Percentiles rank a stretch among this genome's conserved stretches.
phyloP scores from a whole-genome alignment of 2,797 vertebrate species.

The Notoglanidium macrostoma region DNA sequence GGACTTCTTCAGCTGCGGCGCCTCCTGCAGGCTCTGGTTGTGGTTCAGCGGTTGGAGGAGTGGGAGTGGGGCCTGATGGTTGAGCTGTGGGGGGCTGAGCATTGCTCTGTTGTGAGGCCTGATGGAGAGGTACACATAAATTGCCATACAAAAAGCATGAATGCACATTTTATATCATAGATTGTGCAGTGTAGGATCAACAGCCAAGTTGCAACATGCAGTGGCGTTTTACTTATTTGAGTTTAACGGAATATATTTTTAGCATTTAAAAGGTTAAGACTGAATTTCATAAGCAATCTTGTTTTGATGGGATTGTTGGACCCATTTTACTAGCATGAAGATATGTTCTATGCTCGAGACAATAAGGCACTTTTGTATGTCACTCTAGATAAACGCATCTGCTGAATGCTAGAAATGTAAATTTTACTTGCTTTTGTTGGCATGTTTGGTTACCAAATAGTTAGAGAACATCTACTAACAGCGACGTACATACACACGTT shows the following conservation, averaged over 20 bases:
- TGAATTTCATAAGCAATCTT: neutral
- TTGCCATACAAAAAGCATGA: neutral
- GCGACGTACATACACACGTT: neutral
- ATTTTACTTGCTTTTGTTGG: neutral
- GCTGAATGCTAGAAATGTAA: neutral
- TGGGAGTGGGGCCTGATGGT: slow-evolving; percentile 40
- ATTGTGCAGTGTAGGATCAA: neutral
- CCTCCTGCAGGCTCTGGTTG: slow-evolving; percentile 46
- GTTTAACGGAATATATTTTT: neutral
- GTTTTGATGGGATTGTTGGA: neutral
- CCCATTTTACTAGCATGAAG: neutral
- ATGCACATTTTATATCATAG: neutral
- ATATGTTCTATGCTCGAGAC: neutral
- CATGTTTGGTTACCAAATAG: neutral
- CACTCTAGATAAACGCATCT: neutral
- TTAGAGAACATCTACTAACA: neutral
- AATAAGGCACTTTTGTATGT: neutral
- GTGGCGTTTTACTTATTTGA: neutral
- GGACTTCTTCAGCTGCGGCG: slow-evolving; percentile 69
- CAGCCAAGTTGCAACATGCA: neutral
- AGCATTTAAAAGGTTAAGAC: neutral
- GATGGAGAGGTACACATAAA: slow-evolving; percentile 28
- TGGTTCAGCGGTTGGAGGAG: slow-evolving; percentile 50
- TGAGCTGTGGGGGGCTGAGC: slow-evolving; percentile 51
- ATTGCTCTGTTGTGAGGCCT: slow-evolving; percentile 73